Base-by-base conservation (phyloP, 2,888 invertebrate species). In the Callimorpha dominula region DNA sequence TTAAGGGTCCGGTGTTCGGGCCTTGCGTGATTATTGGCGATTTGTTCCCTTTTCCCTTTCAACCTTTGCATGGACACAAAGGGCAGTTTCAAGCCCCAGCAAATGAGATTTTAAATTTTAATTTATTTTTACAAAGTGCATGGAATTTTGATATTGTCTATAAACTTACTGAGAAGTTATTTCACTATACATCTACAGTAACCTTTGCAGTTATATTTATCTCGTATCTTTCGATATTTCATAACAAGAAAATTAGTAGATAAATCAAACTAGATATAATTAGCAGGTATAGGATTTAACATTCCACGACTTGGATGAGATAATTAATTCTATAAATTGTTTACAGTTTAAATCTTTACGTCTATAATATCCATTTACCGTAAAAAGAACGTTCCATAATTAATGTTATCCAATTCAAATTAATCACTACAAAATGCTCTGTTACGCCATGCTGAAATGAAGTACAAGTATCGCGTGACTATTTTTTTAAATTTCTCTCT, bases 21-120 rank as follows among this genome's bases (percentile, higher is more conserved):
- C 60, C 40, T 87, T 65, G 86, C 86, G 86, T 87, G 86, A 68
- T 76, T 68, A 52, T 67, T 63, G 62, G 70, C 82, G 65, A 85
- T 87, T 86, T 82, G 80, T 80, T 71, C 69, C 20, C 43, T 78
- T 78, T 78, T 80, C 74, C 72, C 71, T 78, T 82, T 64, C 67
- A 77, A 78, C 78, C 71, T 68, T 77, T 70, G 63, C 15, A 68
- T 65, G 17, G 66, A 80, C 75, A 80, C 77, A 83, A 74, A 78
- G 73, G 74, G 69, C 72, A 78, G 54, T 78, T 76, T 67, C 57
- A 66, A 69, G 42, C 54, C 20, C 74, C 65, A 68, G 69, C 64
- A 79, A 82, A 66, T 68, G 20, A 66, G 73, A 79, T 74, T 79
- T 68, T 69, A 71, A 83, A 65, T 72, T 60, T 67, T 62, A 68